Conservation (phyloP, 2,888 invertebrate species). For the Linnaemya vulpina region DNA sequence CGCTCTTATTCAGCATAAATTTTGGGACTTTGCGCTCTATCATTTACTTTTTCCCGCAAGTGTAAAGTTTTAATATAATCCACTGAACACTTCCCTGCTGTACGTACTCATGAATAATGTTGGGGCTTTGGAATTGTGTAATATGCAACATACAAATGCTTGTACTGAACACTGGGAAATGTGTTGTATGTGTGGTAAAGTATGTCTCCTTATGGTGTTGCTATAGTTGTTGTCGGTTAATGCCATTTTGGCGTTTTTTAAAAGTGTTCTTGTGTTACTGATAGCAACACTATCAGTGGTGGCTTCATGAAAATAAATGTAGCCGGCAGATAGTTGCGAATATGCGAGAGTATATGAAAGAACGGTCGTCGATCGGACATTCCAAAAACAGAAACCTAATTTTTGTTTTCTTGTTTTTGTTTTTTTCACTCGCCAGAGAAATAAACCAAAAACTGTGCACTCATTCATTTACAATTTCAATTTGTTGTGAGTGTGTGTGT, state of each 20-base stretch:
- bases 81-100: not conserved
- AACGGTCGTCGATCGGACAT: constrained; percentile 35
- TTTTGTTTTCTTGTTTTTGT: constrained; percentile 1
- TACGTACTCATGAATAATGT: constrained; percentile 9
- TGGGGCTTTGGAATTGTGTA: not conserved
- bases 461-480: constrained; percentile 59
- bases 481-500: constrained; percentile 63
- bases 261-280: constrained; percentile 72
- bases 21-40: not conserved
- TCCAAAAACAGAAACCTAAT: constrained; percentile 31
- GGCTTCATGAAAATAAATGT: constrained; percentile 70
- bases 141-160: constrained; percentile 20
- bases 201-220: constrained; percentile 62
- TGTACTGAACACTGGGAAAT: constrained; percentile 24
- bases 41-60: constrained; percentile 8
- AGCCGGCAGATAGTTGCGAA: constrained; percentile 50
- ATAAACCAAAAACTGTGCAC: constrained; percentile 28
- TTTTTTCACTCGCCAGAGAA: constrained; percentile 12
- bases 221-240: constrained; percentile 48
- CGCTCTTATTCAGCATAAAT: not conserved
- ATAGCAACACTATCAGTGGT: constrained; percentile 72
- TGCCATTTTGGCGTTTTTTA: constrained; percentile 72
- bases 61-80: constrained; percentile 24
- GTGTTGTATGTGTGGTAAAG: constrained; percentile 67
- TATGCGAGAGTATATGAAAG: not conserved